Evolutionary conservation across 2,113 vertebrate species (phyloP), one percentile per base, ranked within the genome.

Genomic region (Apteryx owenii): DNA sequence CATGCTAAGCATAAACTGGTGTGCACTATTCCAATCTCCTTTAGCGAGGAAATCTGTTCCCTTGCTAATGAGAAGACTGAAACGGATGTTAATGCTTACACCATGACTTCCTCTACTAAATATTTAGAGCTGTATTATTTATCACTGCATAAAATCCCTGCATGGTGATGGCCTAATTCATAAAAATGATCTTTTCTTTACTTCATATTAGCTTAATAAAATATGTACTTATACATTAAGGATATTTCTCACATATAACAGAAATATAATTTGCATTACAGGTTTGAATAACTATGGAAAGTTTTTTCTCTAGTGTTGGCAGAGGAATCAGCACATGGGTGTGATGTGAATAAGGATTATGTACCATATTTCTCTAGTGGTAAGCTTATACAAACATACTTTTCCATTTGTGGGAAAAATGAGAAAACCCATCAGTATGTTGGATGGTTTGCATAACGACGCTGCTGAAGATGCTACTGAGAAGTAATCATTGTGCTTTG

Each of bases 71-170:
- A 79, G 86, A 85, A 70, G 25, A 4, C 17, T 66, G 44, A 40
- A 9, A 16, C 1, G 0, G 5, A 38, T 38, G 26, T n/a, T 86
- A 18, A 64, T 36, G 26, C 9, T 10, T 1, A 7, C 23, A 38
- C 21, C 48, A 46, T 18, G 42, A 46, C 7, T 46, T 42, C 44
- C 40, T 56, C 70, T 81, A 60, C 33, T 31, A 80, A 91, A 81
- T 62, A 50, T 25, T 40, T 51, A 53, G 44, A 86, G 16, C 28
- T 36, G 6, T 40, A 33, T 60, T 82, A 68, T 78, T 84, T 71
- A 58, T 80, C n/a, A 21, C 28, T 54, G 42, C 21, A n/a, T 54
- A 73, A 56, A 91, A 77, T 93, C 36, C 13, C 66, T 31, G 4
- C 2, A 18, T 40, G 33, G 26, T 54, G 51, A 46, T 72, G 31